Conservation (phyloP, 2,888 invertebrate genomes). For the Oasisia sp. region DNA sequence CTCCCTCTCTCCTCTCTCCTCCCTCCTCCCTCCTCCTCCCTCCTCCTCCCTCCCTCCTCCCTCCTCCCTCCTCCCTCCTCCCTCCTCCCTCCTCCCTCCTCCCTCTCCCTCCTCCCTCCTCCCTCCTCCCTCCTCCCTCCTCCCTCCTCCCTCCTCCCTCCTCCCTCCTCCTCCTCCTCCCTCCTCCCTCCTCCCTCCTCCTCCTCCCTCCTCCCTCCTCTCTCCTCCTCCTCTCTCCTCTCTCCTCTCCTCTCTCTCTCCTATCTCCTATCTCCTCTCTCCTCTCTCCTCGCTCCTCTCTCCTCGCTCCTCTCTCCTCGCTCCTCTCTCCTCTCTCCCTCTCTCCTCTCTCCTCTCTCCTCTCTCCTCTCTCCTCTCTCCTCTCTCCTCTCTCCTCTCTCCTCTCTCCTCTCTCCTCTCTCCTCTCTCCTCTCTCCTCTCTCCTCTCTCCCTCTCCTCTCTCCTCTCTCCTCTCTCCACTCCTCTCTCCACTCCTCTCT, state of each 20-base stretch:
- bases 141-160: too few species aligned
- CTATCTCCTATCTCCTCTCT: neutral
- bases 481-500: neutral
- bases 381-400: slow-evolving; percentile 14
- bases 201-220: neutral
- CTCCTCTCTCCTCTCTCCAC: neutral
- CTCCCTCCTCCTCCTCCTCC: too few species aligned
- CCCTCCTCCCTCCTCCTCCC: neutral
- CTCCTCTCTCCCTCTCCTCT: neutral
- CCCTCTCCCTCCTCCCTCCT: neutral
- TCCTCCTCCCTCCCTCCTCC: too few species aligned
- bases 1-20: neutral
- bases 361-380: neutral
- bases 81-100: neutral
- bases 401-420: too few species aligned
- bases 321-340: neutral
- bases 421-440: too few species aligned
- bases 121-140: neutral
- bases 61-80: too few species aligned
- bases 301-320: too few species aligned
- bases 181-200: too few species aligned
- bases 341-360: neutral
- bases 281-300: too few species aligned
- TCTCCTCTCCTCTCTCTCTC: neutral
- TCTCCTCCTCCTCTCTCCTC: neutral